Evolutionary conservation across 2,888 invertebrate species (phyloP).

Genomic region (Cosmia pyralina): DNA sequence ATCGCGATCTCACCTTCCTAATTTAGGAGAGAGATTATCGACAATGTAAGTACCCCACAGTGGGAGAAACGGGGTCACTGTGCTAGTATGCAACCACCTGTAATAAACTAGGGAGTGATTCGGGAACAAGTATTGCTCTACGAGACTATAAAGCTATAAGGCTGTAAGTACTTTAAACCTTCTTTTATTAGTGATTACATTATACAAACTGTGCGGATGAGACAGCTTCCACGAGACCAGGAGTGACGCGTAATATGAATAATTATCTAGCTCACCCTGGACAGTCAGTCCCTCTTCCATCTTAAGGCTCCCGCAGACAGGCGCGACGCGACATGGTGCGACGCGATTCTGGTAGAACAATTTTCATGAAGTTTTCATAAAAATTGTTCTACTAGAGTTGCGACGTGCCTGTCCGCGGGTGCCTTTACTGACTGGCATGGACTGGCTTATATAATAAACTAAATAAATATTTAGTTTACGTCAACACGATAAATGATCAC

Average conservation of each 20-base stretch:
- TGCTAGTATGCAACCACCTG: slow-evolving; percentile 77
- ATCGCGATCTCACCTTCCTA: slow-evolving; percentile 81
- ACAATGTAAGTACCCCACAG: slow-evolving; percentile 75
- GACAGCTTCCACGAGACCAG: background rate
- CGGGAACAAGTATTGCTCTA: slow-evolving; percentile 23
- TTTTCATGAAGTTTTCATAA: too few species aligned
- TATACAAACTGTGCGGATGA: background rate
- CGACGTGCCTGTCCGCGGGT: too few species aligned
- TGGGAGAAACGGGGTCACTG: slow-evolving; percentile 80
- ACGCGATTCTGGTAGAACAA: too few species aligned
- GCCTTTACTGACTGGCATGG: too few species aligned
- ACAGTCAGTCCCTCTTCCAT: background rate
- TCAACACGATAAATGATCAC: background rate
- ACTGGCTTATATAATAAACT: too few species aligned
- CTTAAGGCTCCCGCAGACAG: too few species aligned
- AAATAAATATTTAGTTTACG: too few species aligned
- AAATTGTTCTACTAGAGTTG: too few species aligned
- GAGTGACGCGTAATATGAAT: background rate
- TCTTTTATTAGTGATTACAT: too few species aligned
- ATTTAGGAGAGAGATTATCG: slow-evolving; percentile 81
- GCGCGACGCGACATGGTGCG: too few species aligned
- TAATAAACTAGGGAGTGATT: slow-evolving; percentile 57
- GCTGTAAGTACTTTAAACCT: too few species aligned
- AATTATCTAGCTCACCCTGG: background rate
- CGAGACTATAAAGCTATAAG: background rate